phyloP scores from a whole-genome alignment of 2,888 invertebrate genomes.

The Bruchidius siliquastri region DNA sequence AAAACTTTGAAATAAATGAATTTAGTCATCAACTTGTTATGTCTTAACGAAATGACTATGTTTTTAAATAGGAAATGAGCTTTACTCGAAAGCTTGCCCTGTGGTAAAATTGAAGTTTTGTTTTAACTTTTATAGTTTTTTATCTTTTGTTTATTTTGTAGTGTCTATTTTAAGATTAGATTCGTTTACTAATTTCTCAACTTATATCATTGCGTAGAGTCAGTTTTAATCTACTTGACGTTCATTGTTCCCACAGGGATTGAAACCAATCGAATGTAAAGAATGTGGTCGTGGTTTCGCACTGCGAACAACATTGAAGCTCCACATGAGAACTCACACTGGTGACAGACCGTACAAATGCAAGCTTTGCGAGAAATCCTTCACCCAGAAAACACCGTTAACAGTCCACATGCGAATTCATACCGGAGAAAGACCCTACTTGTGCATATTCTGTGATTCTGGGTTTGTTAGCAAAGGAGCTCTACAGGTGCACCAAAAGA shows the following conservation, averaged over 20 bases:
- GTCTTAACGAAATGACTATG: too few species aligned
- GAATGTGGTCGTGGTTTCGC: slow-evolving; percentile 43
- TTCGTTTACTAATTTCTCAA: too few species aligned
- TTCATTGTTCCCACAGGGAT: slow-evolving; percentile 21
- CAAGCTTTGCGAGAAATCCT: slow-evolving; percentile 34
- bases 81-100: too few species aligned
- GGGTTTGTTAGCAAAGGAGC: slow-evolving; percentile 36
- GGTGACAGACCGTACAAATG: slow-evolving; percentile 42
- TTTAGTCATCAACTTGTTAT: too few species aligned
- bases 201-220: too few species aligned
- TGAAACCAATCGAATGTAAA: slow-evolving; percentile 39
- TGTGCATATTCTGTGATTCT: slow-evolving; percentile 31
- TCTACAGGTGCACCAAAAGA: slow-evolving; percentile 31
- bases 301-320: slow-evolving; percentile 39
- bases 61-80: too few species aligned
- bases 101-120: too few species aligned
- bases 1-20: too few species aligned
- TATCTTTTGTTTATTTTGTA: too few species aligned
- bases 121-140: too few species aligned
- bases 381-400: slow-evolving; percentile 35
- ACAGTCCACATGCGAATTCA: slow-evolving; percentile 35
- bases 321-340: slow-evolving; percentile 44
- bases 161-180: too few species aligned
- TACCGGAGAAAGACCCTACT: slow-evolving; percentile 36
- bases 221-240: too few species aligned